A percentile compares a stretch with the other conserved stretches of the same genome.
phyloP scores from a whole-genome alignment of 2,888 invertebrate genomes.

The Hypomecis punctinalis region DNA sequence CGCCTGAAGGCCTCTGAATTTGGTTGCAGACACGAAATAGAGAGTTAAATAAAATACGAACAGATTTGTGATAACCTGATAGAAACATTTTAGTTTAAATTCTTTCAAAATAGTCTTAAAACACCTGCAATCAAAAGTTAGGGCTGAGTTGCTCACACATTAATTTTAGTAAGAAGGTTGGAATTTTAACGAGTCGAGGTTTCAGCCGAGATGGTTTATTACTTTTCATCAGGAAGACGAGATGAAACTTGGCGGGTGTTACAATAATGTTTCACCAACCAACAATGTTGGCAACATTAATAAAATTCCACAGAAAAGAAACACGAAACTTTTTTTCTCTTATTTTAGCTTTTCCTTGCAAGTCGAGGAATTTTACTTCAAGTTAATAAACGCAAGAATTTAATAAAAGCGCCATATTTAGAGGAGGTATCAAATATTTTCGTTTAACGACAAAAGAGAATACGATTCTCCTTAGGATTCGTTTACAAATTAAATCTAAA shows the following conservation, averaged over 20 bases:
- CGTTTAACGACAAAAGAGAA: conserved; percentile 49
- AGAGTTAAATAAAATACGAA: too few relatives aligned
- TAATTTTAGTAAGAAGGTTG: conserved; percentile 14
- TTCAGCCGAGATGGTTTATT: conserved; percentile 27
- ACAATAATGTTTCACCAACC: conserved; percentile 65
- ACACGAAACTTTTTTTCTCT: conserved; percentile 68
- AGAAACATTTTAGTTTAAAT: neutral
- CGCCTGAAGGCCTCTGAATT: too few relatives aligned
- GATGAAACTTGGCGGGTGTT: conserved; percentile 54
- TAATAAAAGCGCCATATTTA: conserved; percentile 79
- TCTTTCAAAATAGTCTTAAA: neutral
- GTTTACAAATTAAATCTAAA: conserved; percentile 35
- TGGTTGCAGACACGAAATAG: too few relatives aligned
- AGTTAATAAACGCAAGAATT: conserved; percentile 78
- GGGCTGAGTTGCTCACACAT: conserved; percentile 2
- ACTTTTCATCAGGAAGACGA: conserved; percentile 44
- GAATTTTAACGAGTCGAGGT: conserved; percentile 21
- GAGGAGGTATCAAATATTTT: conserved; percentile 54
- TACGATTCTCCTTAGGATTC: conserved; percentile 41
- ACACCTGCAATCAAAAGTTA: neutral
- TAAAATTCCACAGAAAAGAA: conserved; percentile 76
- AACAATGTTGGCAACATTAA: conserved; percentile 71
- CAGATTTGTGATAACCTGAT: too few relatives aligned
- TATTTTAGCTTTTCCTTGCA: conserved; percentile 63
- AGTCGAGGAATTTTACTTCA: conserved; percentile 69